These are phyloP conservation scores for Campoletis raptor DNA, from an alignment of 2,888 invertebrate species.

Conservation along the genomic window DNA sequence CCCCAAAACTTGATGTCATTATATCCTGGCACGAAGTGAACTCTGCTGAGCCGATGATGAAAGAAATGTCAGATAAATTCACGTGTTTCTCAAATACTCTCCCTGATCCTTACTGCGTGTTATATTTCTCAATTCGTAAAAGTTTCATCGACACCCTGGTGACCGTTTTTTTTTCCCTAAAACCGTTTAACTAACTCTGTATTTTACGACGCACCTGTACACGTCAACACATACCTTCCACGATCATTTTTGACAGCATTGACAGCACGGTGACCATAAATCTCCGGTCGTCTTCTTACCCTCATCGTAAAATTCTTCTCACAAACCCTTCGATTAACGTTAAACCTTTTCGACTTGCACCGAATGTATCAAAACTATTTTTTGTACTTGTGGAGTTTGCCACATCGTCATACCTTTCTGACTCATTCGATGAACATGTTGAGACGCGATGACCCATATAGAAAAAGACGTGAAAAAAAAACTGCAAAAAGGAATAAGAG, in stretches of 20 bases:
- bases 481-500: background rate
- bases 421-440: background rate
- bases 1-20: slow-evolving; percentile 2
- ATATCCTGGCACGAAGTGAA: background rate
- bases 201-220: slow-evolving; percentile 27
- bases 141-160: background rate
- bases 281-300: slow-evolving; percentile 10
- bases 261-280: slow-evolving; percentile 35
- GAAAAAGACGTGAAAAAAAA: background rate
- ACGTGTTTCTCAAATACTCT: background rate
- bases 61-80: background rate
- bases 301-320: slow-evolving; percentile 37
- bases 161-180: slow-evolving; percentile 17
- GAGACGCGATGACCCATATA: background rate
- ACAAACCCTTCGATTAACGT: slow-evolving; percentile 1
- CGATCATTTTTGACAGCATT: slow-evolving; percentile 7
- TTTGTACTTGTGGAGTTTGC: background rate
- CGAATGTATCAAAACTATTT: slow-evolving; percentile 12
- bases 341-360: slow-evolving; percentile 5
- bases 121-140: background rate
- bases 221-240: background rate
- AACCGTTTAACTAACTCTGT: slow-evolving; percentile 35
- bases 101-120: background rate
- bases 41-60: background rate
- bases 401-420: background rate